Evolutionary conservation across 2,888 invertebrate species (phyloP), one percentile per base, ranked within the genome.

Genomic region (Tolmerus cingulatus): DNA sequence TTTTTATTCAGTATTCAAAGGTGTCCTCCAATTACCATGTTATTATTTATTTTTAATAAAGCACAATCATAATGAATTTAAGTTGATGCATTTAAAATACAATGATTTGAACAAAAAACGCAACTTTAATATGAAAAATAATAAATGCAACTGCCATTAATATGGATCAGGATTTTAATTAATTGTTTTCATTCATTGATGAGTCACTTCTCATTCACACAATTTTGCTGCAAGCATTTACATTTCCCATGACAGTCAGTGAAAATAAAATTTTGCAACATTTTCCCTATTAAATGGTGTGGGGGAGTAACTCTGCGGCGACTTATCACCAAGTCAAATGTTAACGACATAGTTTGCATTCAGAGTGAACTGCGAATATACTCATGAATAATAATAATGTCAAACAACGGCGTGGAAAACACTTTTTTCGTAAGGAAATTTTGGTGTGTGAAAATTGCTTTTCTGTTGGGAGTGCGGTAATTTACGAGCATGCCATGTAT

Each of bases 371-470:
- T 78, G 78, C 37, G 43, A 78, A 78, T 78, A 23, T 78, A 78
- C 43, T 78, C 78, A 78, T 78, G 78, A 78, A 78, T 78, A 78
- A 78, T 66, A 66, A 66, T 78, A 78, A 78, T 78, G 78, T 78
- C 78, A 78, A 78, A 78, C 78, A 78, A 46, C 78, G 23, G 37
- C 40, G 19, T 43, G 78, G 78, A 78, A 78, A 78, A 78, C 27
- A 66, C 19, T 66, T 66, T 78, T 78, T 78, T 43, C 43, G 43
- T 37, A 27, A 66, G 1, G n/a, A 43, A 40, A 43, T 78, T 78
- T 78, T 23, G n/a, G 37, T 43, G 16, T 78, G 40, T 40, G 78
- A 78, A 78, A 78, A 78, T 78, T 78, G 78, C 78, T 23, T 78
- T 78, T 78, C 78, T 66, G 43, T 43, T 37, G 43, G 78, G 19